Evolutionary conservation across 1,140 invertebrate genomes (phyloP).

Genomic region (Monochamus saltuarius): DNA sequence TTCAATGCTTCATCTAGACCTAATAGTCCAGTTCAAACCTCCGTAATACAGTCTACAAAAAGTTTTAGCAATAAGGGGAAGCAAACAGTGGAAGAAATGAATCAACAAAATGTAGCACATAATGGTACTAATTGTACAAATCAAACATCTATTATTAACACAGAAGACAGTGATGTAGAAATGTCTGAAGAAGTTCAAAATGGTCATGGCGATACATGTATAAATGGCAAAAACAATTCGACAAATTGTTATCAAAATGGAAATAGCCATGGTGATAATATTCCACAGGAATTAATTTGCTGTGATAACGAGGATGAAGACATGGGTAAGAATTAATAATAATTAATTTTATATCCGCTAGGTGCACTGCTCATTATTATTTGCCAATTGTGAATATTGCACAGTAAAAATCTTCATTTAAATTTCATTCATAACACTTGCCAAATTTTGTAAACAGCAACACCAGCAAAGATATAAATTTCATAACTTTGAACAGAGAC

Average conservation of each 20-base stretch:
- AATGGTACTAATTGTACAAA: slow-evolving; percentile 50
- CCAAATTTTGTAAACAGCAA: no score
- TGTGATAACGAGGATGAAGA: slow-evolving; percentile 62
- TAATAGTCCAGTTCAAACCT: slow-evolving; percentile 63
- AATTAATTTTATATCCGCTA: not conserved
- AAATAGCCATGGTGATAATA: slow-evolving; percentile 49
- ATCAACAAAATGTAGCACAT: slow-evolving; percentile 57
- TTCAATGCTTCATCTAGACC: slow-evolving; percentile 51
- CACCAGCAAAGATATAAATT: no score
- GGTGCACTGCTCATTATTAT: no score
- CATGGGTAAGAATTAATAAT: slow-evolving; percentile 59
- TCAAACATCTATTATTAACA: slow-evolving; percentile 32
- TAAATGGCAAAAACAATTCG: slow-evolving; percentile 43
- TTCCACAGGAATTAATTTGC: slow-evolving; percentile 28
- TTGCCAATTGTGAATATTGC: no score
- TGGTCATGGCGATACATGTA: slow-evolving; percentile 39
- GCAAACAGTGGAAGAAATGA: slow-evolving; percentile 57
- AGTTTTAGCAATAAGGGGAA: slow-evolving; percentile 55
- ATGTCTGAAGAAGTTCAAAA: slow-evolving; percentile 55
- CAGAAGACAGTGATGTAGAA: slow-evolving; percentile 57
- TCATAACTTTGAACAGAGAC: no score
- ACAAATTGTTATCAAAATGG: slow-evolving; percentile 70
- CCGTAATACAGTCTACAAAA: slow-evolving; percentile 75
- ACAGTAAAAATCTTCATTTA: no score
- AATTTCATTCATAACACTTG: no score